phyloP scores from a whole-genome alignment of 2,797 vertebrate genomes.

The Podarcis siculus region DNA sequence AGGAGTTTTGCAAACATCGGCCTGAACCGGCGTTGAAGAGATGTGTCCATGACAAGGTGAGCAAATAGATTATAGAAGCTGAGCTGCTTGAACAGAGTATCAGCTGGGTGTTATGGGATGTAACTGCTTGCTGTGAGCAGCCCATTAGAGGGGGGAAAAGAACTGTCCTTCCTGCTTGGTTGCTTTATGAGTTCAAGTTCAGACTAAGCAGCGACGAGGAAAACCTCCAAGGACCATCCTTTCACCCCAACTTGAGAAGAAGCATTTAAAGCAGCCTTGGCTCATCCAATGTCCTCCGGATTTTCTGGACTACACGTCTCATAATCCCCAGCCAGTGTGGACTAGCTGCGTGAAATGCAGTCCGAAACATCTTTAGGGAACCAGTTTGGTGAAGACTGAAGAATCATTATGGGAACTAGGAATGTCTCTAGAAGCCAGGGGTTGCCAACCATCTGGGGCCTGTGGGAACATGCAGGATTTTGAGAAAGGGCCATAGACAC shows the following conservation, averaged over 20 bases:
- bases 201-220: background rate
- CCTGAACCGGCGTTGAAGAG: background rate
- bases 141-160: background rate
- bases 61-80: constrained; percentile 27
- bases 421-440: background rate
- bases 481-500: too few relatives aligned
- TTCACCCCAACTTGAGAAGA: background rate
- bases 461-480: too few relatives aligned
- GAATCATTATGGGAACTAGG: background rate
- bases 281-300: too few relatives aligned
- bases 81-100: fast-evolving
- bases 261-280: background rate
- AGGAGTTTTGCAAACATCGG: constrained; percentile 37
- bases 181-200: background rate
- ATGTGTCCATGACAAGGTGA: background rate
- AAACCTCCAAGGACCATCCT: background rate
- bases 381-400: background rate
- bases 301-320: background rate
- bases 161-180: background rate
- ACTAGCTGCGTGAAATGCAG: too few relatives aligned
- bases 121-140: background rate
- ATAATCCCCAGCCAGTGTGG: too few relatives aligned
- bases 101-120: background rate
- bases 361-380: background rate
- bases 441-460: too few relatives aligned